These are phyloP conservation scores for Hymenopus coronatus DNA, from an alignment of 2,888 invertebrate genomes.

Conservation along the genomic window DNA sequence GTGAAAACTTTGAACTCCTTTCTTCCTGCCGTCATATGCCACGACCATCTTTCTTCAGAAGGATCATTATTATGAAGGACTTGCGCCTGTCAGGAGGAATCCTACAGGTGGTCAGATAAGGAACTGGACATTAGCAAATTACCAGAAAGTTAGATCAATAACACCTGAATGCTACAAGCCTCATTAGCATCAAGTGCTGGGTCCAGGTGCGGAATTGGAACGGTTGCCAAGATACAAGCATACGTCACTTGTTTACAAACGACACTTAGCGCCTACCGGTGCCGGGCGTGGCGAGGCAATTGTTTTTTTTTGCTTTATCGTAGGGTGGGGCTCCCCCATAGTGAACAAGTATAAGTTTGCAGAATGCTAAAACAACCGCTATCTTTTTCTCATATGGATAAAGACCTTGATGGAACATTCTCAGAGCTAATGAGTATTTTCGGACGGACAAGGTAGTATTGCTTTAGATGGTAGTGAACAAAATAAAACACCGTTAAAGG, in stretches of 20 bases:
- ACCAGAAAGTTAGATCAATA: neutral
- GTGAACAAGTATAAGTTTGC: neutral
- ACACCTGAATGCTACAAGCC: neutral
- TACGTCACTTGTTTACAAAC: neutral
- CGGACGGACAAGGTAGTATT: too few species aligned
- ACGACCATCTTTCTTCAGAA: too few species aligned
- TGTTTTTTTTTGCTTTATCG: neutral
- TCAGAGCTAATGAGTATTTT: neutral
- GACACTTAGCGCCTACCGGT: neutral
- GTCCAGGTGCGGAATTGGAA: neutral
- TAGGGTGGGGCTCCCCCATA: neutral
- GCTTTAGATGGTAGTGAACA: too few species aligned
- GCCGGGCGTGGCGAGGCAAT: neutral
- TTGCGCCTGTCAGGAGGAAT: too few species aligned
- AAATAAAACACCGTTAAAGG: too few species aligned
- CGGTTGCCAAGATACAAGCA: neutral
- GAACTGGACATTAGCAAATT: neutral
- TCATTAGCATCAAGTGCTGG: neutral
- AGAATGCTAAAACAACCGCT: neutral
- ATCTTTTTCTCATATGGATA: neutral
- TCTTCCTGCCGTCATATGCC: too few species aligned
- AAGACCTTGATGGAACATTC: neutral
- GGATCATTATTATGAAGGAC: too few species aligned
- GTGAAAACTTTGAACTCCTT: too few species aligned
- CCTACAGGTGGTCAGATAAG: too few species aligned